Evolutionary conservation across 2,113 vertebrate genomes (phyloP).

Genomic region (Ardeotis arabs): DNA sequence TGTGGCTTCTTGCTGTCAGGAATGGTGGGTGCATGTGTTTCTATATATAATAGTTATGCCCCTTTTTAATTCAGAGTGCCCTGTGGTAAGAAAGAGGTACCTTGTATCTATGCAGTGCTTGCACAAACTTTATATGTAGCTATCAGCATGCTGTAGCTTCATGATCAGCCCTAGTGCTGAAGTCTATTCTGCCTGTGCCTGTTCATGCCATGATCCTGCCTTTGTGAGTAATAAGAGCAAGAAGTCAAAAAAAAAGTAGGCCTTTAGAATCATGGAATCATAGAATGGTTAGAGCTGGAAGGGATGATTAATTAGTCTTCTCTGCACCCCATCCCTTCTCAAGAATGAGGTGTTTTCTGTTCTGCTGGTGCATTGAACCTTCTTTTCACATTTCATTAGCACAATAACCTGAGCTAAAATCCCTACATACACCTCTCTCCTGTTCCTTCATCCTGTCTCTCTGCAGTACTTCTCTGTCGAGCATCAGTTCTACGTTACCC

Average conservation of each 20-base stretch:
- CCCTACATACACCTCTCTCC: neutral
- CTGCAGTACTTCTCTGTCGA: neutral
- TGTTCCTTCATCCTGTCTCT: neutral
- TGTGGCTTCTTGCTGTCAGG: neutral
- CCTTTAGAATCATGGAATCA: too few species aligned
- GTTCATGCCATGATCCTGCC: fast-evolving
- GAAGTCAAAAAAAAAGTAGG: neutral
- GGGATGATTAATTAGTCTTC: neutral
- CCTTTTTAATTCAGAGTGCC: neutral
- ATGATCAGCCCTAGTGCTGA: neutral
- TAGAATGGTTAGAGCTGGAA: too few species aligned
- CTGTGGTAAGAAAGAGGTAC: neutral
- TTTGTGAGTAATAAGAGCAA: neutral
- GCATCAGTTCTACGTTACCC: neutral
- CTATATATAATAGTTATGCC: neutral
- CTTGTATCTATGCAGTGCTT: neutral
- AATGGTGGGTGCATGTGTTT: neutral
- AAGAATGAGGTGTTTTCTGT: neutral
- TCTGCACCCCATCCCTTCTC: neutral
- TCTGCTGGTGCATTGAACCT: neutral
- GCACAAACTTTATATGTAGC: neutral
- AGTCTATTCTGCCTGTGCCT: neutral
- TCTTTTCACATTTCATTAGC: neutral
- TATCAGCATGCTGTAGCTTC: neutral
- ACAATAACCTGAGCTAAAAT: neutral